Evolutionary conservation across 1,140 invertebrate genomes (phyloP).

Genomic region (Doryteuthis pealeii): DNA sequence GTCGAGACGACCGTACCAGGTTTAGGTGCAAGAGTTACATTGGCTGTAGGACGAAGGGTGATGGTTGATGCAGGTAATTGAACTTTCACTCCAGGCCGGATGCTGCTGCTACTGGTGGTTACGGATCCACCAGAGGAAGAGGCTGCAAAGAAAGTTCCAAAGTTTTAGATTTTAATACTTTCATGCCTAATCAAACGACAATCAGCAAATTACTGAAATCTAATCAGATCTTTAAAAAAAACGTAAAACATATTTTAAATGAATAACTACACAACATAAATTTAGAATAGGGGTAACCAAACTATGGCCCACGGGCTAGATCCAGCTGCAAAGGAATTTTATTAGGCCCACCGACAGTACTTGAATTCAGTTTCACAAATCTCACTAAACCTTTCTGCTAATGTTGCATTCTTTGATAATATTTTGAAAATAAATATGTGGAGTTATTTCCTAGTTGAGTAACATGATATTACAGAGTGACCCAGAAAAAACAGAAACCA

Average conservation of each 20-base stretch:
- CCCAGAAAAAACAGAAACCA: too few relatives aligned
- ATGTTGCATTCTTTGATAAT: too few relatives aligned
- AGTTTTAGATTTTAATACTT: background rate
- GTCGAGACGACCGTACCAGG: conserved; percentile 48
- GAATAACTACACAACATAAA: too few relatives aligned
- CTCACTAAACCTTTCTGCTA: too few relatives aligned
- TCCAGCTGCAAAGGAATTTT: too few relatives aligned
- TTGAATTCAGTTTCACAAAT: too few relatives aligned
- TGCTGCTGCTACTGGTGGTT: conserved; percentile 22
- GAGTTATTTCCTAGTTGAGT: too few relatives aligned
- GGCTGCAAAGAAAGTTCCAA: background rate
- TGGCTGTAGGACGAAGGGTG: conserved; percentile 31
- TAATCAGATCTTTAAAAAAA: background rate
- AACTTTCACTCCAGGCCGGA: conserved; percentile 41
- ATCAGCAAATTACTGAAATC: background rate
- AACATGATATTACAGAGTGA: too few relatives aligned
- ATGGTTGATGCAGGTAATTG: conserved; percentile 45
- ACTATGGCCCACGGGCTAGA: too few relatives aligned
- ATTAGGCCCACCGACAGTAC: too few relatives aligned
- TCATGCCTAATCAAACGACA: background rate
- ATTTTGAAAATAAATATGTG: too few relatives aligned
- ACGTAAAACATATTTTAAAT: background rate
- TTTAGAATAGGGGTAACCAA: too few relatives aligned
- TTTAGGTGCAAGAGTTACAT: conserved; percentile 51
- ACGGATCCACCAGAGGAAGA: background rate